Conservation (phyloP, 64 coral and sea anemone genomes). For the Exaiptasia diaphana region DNA sequence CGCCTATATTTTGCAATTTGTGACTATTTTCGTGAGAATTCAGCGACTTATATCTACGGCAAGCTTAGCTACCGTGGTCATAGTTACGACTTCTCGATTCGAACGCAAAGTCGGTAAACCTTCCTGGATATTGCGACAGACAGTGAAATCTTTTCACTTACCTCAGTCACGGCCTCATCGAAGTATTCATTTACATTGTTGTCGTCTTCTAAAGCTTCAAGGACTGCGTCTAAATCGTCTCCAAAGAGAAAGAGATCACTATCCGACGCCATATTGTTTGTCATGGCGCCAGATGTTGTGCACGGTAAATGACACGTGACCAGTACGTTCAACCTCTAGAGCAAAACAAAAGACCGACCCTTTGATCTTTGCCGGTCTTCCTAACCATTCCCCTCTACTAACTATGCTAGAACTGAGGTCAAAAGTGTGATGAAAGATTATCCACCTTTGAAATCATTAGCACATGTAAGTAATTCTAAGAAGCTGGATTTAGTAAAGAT, state of each 20-base stretch:
- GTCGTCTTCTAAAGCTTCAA: constrained; percentile 17
- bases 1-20: constrained; percentile 17
- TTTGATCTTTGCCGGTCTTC: no score
- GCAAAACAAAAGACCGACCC: not conserved
- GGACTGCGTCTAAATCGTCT: constrained; percentile 4
- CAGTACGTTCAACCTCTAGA: not conserved
- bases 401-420: no score
- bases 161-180: constrained; percentile 28
- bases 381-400: no score
- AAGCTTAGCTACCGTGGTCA: not conserved
- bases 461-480: no score
- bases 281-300: not conserved
- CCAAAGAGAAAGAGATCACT: constrained; percentile 14
- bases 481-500: no score
- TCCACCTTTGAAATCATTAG: no score
- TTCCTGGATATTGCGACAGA: constrained; percentile 6
- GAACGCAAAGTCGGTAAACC: constrained; percentile 2
- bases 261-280: constrained; percentile 22
- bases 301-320: constrained; percentile 29
- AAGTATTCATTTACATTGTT: constrained; percentile 22
- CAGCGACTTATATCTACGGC: not conserved
- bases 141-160: constrained; percentile 1
- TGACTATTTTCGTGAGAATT: constrained; percentile 3
- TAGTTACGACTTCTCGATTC: not conserved
- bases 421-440: no score